Evolutionary conservation across 2,797 vertebrate genomes (phyloP), one percentile per base, ranked within the genome.

Genomic region (Chloroceryle inda): DNA sequence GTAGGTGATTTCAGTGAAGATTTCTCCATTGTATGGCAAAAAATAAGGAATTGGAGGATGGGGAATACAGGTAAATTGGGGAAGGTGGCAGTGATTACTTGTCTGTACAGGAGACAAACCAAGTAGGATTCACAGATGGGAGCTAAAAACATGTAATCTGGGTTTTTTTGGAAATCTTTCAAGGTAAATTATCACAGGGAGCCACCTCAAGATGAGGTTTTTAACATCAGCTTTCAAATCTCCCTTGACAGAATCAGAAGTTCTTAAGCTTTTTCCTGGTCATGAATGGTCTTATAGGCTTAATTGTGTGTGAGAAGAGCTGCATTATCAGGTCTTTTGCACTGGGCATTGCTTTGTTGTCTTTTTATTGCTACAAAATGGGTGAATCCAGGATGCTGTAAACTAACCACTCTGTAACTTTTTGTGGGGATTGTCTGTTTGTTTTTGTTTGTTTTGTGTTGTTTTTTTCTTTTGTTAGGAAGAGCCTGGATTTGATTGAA

Each of bases 401-500:
- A 80, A 37, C 44, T 29, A 58, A 45, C 49, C 61, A 13, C 45
- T 82, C 16, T 40, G 33, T 88, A 89, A 91, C 58, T 67, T 69
- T 24, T 4, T 42, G 13, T 35, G 23, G 21, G 16, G n/a, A 9
- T 23, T 59, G 26, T 78, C n/a, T 73, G 2, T 73, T 67, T 82
- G 6, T n/a, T 50, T 24, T 13, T 45, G 6, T 55, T 52, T 52
- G 50, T 52, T 29, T 52, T 53, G 29, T 53, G 52, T 52, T 53
- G 19, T 55, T 31, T 55, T 47, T 68, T 53, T 27, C 78, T 91
- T 13, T 66, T 69, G n/a, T 96, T 98, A 99, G 99, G 99, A 99
- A 99, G 98, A 99, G 99, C 97, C 98, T 99, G 97, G 99, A 99
- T 98, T 98, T 99, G 97, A 99, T 99, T 84, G 99, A 99, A 94